Percentiles rank a stretch among this genome's conserved stretches.
Conservation (phyloP, 2,888 invertebrate species). For the Cepaea hortensis region DNA sequence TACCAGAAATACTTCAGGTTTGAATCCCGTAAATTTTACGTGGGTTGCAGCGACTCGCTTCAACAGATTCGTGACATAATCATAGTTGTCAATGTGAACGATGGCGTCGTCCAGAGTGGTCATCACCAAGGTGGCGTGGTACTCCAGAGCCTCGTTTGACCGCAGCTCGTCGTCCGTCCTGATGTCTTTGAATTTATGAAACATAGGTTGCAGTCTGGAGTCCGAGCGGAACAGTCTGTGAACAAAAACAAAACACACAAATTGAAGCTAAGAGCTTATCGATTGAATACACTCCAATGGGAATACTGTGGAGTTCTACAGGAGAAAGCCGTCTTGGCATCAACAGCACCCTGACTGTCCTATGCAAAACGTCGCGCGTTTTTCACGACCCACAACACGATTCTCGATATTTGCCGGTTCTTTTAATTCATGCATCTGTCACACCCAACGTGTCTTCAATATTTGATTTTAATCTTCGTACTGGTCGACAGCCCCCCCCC, state of each 20-base stretch:
- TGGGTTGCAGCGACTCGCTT: conserved; percentile 90
- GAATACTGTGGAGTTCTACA: too few relatives aligned
- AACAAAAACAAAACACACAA: neutral
- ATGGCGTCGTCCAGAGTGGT: conserved; percentile 91
- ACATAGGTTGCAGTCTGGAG: conserved; percentile 82
- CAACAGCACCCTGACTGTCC: too few relatives aligned
- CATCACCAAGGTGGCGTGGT: conserved; percentile 93
- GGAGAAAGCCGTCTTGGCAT: too few relatives aligned
- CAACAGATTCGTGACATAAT: conserved; percentile 88
- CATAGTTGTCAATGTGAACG: conserved; percentile 88
- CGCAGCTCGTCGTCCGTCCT: conserved; percentile 88
- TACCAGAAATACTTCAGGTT: conserved; percentile 92
- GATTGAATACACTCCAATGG: too few relatives aligned
- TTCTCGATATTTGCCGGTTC: too few relatives aligned
- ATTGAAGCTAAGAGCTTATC: too few relatives aligned
- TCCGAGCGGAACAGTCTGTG: conserved; percentile 91
- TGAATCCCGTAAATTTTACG: conserved; percentile 88
- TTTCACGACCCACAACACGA: too few relatives aligned
- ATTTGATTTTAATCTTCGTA: too few relatives aligned
- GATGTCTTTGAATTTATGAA: conserved; percentile 83
- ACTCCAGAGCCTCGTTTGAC: conserved; percentile 87
- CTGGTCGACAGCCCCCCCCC: too few relatives aligned
- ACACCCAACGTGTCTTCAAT: too few relatives aligned
- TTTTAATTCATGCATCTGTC: too few relatives aligned
- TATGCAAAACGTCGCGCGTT: too few relatives aligned